Conservation (phyloP, 92 coral and sea anemone species). For the Porites lobata region DNA sequence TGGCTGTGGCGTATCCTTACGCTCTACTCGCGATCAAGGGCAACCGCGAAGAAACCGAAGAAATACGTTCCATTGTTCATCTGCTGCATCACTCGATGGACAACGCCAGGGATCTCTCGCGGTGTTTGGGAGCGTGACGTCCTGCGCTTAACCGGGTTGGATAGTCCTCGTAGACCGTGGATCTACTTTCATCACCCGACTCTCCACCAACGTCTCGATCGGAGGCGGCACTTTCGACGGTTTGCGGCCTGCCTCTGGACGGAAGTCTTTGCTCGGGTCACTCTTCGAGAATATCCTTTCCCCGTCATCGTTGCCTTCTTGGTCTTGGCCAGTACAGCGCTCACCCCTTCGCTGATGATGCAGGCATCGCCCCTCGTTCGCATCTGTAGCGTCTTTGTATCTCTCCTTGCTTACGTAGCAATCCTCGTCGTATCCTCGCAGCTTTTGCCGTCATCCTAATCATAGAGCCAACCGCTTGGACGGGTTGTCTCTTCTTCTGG, state of each 20-base stretch:
- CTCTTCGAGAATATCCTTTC: neutral
- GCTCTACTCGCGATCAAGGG: constrained; percentile 1
- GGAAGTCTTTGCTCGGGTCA: neutral
- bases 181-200: neutral
- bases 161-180: neutral
- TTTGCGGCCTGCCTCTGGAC: constrained; percentile 11
- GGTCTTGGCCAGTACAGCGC: neutral
- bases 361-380: neutral
- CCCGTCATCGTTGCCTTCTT: neutral
- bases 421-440: neutral
- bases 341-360: neutral
- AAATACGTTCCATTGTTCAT: neutral
- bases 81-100: neutral
- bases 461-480: constrained; percentile 1
- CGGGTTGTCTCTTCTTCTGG: neutral
- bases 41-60: constrained; percentile 6
- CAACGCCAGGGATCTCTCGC: neutral
- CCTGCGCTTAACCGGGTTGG: neutral
- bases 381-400: neutral
- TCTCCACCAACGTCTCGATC: neutral
- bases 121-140: neutral
- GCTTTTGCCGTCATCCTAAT: neutral
- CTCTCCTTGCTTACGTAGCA: neutral
- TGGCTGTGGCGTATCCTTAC: neutral
- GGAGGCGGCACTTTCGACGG: neutral